phyloP scores from a whole-genome alignment of 2,888 invertebrate species.

The Petrolisthes cinctipes region DNA sequence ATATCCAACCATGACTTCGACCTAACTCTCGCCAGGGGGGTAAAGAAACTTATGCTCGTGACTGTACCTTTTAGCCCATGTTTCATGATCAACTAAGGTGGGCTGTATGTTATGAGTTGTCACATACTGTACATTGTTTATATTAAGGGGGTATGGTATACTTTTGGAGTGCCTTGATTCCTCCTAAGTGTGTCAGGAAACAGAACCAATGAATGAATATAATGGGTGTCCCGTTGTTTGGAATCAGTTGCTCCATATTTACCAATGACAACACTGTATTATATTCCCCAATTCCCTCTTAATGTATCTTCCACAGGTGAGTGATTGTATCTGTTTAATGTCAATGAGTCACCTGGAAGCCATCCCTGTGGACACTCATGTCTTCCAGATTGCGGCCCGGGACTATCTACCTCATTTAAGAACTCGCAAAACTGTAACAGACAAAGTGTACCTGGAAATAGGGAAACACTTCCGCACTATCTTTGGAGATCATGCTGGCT shows the following conservation, averaged over 20 bases:
- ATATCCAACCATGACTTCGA: too few species aligned
- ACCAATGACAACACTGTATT: neutral
- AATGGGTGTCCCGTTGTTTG: too few species aligned
- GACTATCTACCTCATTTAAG: conserved; percentile 84
- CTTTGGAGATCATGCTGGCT: conserved; percentile 90
- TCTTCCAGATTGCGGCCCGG: conserved; percentile 88
- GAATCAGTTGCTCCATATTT: too few species aligned
- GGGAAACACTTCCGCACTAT: conserved; percentile 82
- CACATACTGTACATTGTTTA: too few species aligned
- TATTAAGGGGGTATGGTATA: neutral
- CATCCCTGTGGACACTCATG: conserved; percentile 96
- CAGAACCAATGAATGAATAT: too few species aligned
- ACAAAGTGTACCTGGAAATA: conserved; percentile 87
- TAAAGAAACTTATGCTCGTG: neutral
- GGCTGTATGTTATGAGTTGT: too few species aligned
- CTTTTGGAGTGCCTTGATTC: neutral
- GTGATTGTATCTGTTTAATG: conserved; percentile 98
- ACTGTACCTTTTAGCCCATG: neutral
- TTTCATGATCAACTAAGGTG: too few species aligned
- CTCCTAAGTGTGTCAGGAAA: too few species aligned
- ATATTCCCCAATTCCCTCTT: neutral
- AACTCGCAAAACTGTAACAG: conserved; percentile 82
- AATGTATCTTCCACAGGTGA: conserved; percentile 76
- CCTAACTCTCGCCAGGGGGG: neutral
- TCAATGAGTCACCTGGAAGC: conserved; percentile 88